Evolutionary conservation across 2,888 invertebrate genomes (phyloP), one percentile per base, ranked within the genome.

Genomic region (Apodemia duryi): DNA sequence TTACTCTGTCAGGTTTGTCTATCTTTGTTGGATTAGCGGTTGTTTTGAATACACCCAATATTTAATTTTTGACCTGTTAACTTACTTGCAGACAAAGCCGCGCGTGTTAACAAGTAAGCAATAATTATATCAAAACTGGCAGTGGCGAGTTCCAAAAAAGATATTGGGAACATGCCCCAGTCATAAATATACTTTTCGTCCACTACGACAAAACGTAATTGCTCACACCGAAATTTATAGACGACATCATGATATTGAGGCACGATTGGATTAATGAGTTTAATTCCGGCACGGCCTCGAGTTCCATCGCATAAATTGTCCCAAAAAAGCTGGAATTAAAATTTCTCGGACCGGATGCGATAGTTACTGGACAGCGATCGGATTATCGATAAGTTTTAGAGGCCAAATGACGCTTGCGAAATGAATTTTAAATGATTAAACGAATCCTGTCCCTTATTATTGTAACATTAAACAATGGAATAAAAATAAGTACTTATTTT

Each of bases 211-310:
- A 21, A 21, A 21, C 21, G 21, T 21, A 80, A 82, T 82, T 78
- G 79, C 71, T 77, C 73, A 74, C 75, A 73, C 71, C 69, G 72
- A 74, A 82, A 82, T 82, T 80, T 82, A 82, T 81, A 74, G 81
- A 74, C 74, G 75, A 68, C 69, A 70, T 65, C 76, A 74, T 69
- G 71, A 79, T 81, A 82, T 82, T 80, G 80, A 78, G 78, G 77
- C 78, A 76, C 77, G 75, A 73, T 74, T 70, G 73, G 79, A 83
- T 81, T 82, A 82, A 83, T 82, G 82, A 78, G 77, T 81, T 82
- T 79, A 68, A 68, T 67, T 71, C 68, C 66, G 65, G 65, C 61
- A 63, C 67, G 69, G 64, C 62, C 64, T 64, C 62, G 63, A 61
- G 66, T 62, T 63, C 66, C 63, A 65, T 65, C 68, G 65, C 70